Percentiles rank a stretch among this genome's conserved stretches.
Evolutionary conservation across 1,140 invertebrate species (phyloP).

Genomic region (Drosophila orena): DNA sequence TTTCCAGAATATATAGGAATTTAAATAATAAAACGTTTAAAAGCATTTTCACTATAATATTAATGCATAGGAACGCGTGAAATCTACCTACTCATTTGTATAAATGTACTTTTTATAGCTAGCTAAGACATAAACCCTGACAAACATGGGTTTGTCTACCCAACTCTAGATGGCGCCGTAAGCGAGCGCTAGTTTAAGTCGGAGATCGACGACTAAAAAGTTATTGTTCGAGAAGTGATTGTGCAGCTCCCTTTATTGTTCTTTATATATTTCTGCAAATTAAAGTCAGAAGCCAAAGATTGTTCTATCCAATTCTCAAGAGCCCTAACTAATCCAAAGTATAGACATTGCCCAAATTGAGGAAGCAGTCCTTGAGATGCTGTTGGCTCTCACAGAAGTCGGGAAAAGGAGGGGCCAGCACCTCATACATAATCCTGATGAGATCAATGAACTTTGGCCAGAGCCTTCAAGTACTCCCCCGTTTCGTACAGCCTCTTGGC

Average conservation of each 20-base stretch:
- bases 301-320: not conserved
- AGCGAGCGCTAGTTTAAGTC: too few relatives aligned
- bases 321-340: slow-evolving; percentile 54
- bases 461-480: slow-evolving; percentile 87
- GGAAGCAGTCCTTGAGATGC: slow-evolving; percentile 90
- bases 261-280: too few relatives aligned
- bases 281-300: not conserved
- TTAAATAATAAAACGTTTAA: too few relatives aligned
- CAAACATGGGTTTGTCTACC: not conserved
- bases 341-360: slow-evolving; percentile 88
- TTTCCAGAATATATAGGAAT: too few relatives aligned
- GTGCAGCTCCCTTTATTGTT: not conserved
- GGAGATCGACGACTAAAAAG: too few relatives aligned
- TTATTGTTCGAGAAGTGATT: not conserved
- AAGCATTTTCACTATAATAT: too few relatives aligned
- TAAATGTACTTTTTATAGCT: not conserved
- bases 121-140: not conserved
- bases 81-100: too few relatives aligned
- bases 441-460: slow-evolving; percentile 90
- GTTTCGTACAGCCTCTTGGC: slow-evolving; percentile 88
- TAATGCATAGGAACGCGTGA: too few relatives aligned
- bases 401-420: slow-evolving; percentile 90
- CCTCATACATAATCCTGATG: slow-evolving; percentile 89
- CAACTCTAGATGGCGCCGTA: not conserved
- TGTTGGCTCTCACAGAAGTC: slow-evolving; percentile 94